Conservation (phyloP, 2,888 invertebrate species). For the Dryobotodes eremita region DNA sequence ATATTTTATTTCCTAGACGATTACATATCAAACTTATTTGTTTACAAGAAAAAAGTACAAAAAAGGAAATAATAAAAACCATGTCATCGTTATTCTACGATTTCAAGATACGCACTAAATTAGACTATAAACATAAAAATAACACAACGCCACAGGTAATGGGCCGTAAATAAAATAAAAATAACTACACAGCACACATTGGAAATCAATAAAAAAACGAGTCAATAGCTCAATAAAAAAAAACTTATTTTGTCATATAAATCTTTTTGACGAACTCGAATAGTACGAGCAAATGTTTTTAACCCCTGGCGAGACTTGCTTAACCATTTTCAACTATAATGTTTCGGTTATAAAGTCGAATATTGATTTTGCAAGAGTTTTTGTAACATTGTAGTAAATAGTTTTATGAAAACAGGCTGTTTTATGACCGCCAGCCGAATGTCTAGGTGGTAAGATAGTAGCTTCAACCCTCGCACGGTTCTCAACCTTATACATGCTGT, state of each 20-base stretch:
- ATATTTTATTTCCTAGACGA: slow-evolving; percentile 9
- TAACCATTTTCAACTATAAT: slow-evolving; percentile 37
- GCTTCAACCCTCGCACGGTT: slow-evolving; percentile 16
- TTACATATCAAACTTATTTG: slow-evolving; percentile 45
- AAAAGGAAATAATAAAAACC: slow-evolving; percentile 60
- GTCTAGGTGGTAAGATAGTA: slow-evolving; percentile 75
- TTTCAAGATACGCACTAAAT: slow-evolving; percentile 61
- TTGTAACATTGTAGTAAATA: slow-evolving; percentile 75
- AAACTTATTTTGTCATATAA: slow-evolving; percentile 79
- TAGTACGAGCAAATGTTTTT: slow-evolving; percentile 66
- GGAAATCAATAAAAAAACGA: slow-evolving; percentile 71
- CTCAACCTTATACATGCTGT: background rate
- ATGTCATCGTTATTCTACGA: slow-evolving; percentile 60
- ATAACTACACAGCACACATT: slow-evolving; percentile 66
- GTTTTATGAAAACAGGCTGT: slow-evolving; percentile 81
- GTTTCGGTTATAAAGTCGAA: slow-evolving; percentile 29
- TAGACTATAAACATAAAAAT: slow-evolving; percentile 66
- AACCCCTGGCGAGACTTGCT: slow-evolving; percentile 44
- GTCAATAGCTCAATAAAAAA: slow-evolving; percentile 72
- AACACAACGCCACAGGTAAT: slow-evolving; percentile 68
- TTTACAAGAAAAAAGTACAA: slow-evolving; percentile 59
- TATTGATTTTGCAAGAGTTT: slow-evolving; percentile 35
- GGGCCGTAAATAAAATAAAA: slow-evolving; percentile 68
- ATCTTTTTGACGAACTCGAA: slow-evolving; percentile 78
- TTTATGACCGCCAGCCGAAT: slow-evolving; percentile 77